Base-by-base conservation (phyloP, 2,113 vertebrate species). In the Mystacornis crossleyi region DNA sequence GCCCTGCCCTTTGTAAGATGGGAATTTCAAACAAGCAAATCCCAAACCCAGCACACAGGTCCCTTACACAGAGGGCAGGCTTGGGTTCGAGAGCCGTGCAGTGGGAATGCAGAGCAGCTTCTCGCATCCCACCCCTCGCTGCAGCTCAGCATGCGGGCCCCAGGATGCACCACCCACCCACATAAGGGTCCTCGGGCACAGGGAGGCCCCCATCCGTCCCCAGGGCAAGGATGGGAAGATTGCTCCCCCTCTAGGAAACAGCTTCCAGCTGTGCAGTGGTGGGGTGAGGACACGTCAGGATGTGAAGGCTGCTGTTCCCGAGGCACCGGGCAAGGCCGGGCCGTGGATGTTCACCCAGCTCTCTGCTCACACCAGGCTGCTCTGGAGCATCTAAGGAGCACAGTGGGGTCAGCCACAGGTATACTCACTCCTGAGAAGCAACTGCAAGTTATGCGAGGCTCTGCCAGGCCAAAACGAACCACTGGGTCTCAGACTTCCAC, bases 261-360 rank as follows among this genome's bases (percentile, higher is more conserved):
- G 12, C 18, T n/a, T 57, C 0, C 0, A 51, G 58, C 57, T 65
- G 24, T 6, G 26, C 51, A 15, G 5, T 45, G 29, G 9, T 25
- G n/a, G 26, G 4, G 24, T 10, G 28, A 73, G 47, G 28, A 42
- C 3, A 3, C 10, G n/a, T 36, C 26, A n/a, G 18, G 64, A 10
- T 18, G 34, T 13, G 29, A 62, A 29, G 34, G 8, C 23, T 86
- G 34, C 74, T 51, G 15, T 21, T 58, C 61, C 74, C 58, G 40
- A 79, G 51, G 50, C 73, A 55, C 53, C 15, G n/a, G 40, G 18
- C 28, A 66, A 58, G 61, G 51, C 9, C 7, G 3, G 24, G 10
- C 20, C 18, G 3, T 7, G 19, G 61, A n/a, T 18, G 12, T 40
- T 21, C 31, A 23, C 19, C 36, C 47, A 75, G 28, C 60, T 70